Base-by-base conservation (phyloP, 2,797 vertebrate genomes). In the Alcedo quadribrachys region DNA sequence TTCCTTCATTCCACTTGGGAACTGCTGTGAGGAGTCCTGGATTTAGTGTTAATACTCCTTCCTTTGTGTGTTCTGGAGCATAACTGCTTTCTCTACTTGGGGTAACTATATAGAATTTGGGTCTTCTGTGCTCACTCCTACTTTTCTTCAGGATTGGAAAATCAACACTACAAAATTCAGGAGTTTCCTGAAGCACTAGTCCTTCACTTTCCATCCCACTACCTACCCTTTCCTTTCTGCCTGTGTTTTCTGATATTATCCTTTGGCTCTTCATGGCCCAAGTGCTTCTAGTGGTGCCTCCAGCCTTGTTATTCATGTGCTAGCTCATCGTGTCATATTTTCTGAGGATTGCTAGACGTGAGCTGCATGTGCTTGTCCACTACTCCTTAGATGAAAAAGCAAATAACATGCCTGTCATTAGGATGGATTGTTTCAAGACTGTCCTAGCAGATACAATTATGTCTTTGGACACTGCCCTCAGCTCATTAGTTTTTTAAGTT, bases 381-480 rank as follows among this genome's bases (percentile, higher is more conserved):
- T 8, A 1, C 15, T 63, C 11, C 61, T 81, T 12, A 27, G 37
- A 54, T 54, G 15, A 67, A 45, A 45, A 75, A 87, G 2, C 15
- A 51, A 82, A 22, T 30, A 37, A 9, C 10, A 0, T 2, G 1
- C 0, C 0, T 46, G 3, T 70, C 71, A 19, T 19, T 50, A 3
- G 21, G 16, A 16, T 50, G 62, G 35, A 61, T 43, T 75, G n/a
- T 83, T 93, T 68, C 33, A 68, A 48, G 48, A 21, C 37, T 32
- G 10, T 71, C 30, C 57, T 51, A 57, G 55, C n/a, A 84, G 57
- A 62, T 27, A 28, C 0, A 0, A 4, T 71, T 19, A 12, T 81
- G 58, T 68, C 13, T 40, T 86, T 65, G 83, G 58, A 35, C 6
- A 5, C 28, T 70, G 28, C 22, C 71, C 18, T 58, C 55, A 37